Conservation (phyloP, 2,113 vertebrate genomes). For the Chrysemys picta region DNA sequence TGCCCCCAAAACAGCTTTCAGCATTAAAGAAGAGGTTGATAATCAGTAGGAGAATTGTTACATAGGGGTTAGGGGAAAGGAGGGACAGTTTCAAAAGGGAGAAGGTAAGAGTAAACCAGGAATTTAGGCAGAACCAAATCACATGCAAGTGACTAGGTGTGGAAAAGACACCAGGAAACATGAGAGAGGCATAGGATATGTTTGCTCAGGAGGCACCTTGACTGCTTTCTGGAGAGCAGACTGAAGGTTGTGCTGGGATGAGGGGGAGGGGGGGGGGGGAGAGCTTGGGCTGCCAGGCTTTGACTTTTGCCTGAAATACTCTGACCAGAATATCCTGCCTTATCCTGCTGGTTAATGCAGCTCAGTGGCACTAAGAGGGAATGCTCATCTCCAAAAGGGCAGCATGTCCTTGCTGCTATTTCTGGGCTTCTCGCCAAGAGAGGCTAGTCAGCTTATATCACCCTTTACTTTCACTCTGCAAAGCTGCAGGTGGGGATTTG, state of each 20-base stretch:
- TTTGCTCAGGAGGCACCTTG: neutral
- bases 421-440: slow-evolving; percentile 52
- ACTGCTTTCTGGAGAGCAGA: neutral
- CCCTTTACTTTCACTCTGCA: neutral
- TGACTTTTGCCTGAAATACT: neutral
- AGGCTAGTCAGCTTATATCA: slow-evolving; percentile 12
- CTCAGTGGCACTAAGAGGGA: neutral
- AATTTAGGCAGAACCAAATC: neutral
- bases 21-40: neutral
- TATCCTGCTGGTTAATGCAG: slow-evolving; percentile 9
- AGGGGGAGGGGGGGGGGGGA: accelerated
- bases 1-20: neutral
- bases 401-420: slow-evolving; percentile 50
- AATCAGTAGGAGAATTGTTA: neutral
- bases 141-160: neutral
- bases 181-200: accelerated
- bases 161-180: neutral
- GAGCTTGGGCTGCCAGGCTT: neutral
- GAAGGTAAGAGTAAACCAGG: neutral
- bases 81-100: neutral
- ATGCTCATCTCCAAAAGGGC: slow-evolving; percentile 34
- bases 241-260: neutral
- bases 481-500: slow-evolving; percentile 34
- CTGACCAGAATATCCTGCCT: neutral
- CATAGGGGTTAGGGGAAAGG: neutral